Base-by-base conservation (phyloP, 2,888 invertebrate species). In the Epiblema foenella region DNA sequence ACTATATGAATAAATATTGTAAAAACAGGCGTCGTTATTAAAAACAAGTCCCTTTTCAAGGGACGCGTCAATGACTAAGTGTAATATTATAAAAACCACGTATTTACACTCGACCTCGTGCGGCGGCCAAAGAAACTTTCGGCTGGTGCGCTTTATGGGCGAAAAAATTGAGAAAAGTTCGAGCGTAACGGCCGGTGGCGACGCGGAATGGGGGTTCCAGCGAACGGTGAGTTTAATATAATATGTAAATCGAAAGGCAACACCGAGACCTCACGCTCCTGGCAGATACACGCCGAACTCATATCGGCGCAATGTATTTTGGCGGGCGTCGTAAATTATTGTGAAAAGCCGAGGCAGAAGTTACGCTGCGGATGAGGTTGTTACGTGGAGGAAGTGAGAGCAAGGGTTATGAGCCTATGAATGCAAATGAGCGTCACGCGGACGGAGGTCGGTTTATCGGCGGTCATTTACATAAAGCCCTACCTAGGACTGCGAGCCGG, bases 141-240 rank as follows among this genome's bases (percentile, higher is more conserved):
- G 87, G 87, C 90, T 89, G 87, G 89, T 89, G 84, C 88, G 87
- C 89, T 93, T 93, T 93, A 93, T 93, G 91, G 89, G 87, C 87
- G 91, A 91, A 93, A 93, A 93, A 93, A 93, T 93, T 93, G 90
- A 87, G 92, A 92, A 93, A 93, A 93, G 93, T 93, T 93, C 84
- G 86, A 88, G 87, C 90, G 90, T 91, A 91, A 92, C 92, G 91
- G 92, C 89, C 92, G 91, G 90, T 89, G 87, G 89, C 88, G 87
- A 85, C 84, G 87, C 85, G 84, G 85, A 84, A 83, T 83, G 82
- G 85, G 86, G 88, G 85, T 85, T 79, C 73, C 80, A 80, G 82
- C 81, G 85, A 85, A 81, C 85, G 89, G 84, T 79, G 87, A 88
- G 81, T 93, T 93, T 93, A 93, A 93, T 93, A 93, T 93, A 93